These are phyloP conservation scores for Cryptomyrus ogoouensis DNA, from an alignment of 2,113 vertebrate species.

Conservation along the genomic window DNA sequence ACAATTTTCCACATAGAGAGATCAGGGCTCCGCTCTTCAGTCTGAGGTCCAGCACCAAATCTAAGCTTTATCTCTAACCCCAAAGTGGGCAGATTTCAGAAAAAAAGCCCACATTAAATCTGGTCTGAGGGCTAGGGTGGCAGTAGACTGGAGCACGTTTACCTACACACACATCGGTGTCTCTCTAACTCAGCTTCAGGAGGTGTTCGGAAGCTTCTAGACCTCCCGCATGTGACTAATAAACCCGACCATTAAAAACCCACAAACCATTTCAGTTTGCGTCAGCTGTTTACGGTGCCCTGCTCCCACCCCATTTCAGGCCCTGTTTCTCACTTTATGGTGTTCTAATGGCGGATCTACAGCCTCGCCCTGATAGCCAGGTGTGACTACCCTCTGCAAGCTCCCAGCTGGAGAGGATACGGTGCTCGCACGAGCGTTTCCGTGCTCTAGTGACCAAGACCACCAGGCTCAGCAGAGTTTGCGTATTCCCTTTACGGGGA, in stretches of 20 bases:
- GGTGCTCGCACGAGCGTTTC: neutral
- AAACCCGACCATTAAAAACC: neutral
- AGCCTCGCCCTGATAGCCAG: neutral
- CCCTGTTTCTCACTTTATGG: neutral
- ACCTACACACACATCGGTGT: neutral
- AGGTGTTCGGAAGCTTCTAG: neutral
- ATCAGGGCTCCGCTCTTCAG: neutral
- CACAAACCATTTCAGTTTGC: constrained; percentile 6
- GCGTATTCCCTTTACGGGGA: neutral
- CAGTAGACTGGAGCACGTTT: neutral
- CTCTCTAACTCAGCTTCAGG: neutral
- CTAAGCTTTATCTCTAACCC: neutral
- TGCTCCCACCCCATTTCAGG: neutral
- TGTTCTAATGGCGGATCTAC: neutral
- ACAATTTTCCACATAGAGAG: neutral
- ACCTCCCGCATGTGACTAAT: neutral
- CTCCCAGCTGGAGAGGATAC: neutral
- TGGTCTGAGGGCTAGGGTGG: neutral
- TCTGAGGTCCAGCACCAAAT: neutral
- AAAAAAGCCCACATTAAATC: neutral
- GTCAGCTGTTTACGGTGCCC: neutral
- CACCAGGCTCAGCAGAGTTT: neutral
- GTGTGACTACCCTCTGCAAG: neutral
- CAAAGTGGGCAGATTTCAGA: neutral
- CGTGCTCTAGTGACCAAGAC: neutral